Conservation (phyloP, 2,888 invertebrate species). For the Zeuzera pyrina region DNA sequence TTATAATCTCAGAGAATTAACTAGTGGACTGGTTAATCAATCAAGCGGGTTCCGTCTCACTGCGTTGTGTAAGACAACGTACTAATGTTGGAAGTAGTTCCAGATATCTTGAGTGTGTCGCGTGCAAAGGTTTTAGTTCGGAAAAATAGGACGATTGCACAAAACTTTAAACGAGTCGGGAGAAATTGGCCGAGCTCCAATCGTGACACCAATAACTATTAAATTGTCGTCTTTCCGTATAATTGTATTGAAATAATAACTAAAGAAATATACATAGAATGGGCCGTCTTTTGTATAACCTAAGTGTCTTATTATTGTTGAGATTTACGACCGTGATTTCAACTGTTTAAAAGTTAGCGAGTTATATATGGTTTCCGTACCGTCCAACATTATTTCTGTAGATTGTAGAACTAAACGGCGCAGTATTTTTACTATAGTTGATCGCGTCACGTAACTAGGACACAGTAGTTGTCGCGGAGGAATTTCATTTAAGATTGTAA, state of each 20-base stretch:
- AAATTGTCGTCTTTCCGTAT: conserved; percentile 43
- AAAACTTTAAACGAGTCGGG: conserved; percentile 60
- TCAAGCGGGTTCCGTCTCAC: too few species aligned
- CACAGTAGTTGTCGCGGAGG: conserved; percentile 37
- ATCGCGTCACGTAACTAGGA: conserved; percentile 42
- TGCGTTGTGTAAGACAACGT: too few species aligned
- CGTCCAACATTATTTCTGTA: too few species aligned
- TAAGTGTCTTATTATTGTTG: too few species aligned
- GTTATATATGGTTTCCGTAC: too few species aligned
- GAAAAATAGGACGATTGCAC: conserved; percentile 72
- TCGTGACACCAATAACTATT: conserved; percentile 50
- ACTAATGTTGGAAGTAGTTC: too few species aligned
- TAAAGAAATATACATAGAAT: too few species aligned
- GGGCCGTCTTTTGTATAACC: too few species aligned
- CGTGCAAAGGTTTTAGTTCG: conserved; percentile 62
- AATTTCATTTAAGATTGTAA: conserved; percentile 42
- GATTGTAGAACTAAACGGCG: too few species aligned
- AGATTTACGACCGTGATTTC: too few species aligned
- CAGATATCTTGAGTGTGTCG: conserved; percentile 41
- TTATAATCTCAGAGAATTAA: conserved; percentile 20
- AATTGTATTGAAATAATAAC: conserved; percentile 29
- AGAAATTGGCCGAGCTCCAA: conserved; percentile 60
- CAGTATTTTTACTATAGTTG: background rate
- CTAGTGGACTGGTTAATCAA: too few species aligned
- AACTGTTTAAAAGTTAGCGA: too few species aligned